Base-by-base conservation (phyloP, 2,888 invertebrate species). In the Morpho achilles region DNA sequence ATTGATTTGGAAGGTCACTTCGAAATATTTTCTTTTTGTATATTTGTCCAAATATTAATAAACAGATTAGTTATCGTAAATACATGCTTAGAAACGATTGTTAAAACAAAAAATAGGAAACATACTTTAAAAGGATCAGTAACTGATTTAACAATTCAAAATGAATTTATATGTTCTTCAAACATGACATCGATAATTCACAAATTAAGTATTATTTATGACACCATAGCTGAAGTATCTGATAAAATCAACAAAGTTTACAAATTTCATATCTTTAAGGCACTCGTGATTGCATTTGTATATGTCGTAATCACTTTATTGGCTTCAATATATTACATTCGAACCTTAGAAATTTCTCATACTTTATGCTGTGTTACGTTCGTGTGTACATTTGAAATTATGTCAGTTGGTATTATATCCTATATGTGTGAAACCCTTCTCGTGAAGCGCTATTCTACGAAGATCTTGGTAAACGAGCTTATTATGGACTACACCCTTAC, bases 251-350 rank as follows among this genome's bases (percentile, higher is more conserved):
- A 16, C 16, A 16, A 16, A 16, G 16, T 16, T 16, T 16, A 16
- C 16, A 16, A 16, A 16, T 16, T 16, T 16, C 78, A 81, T 65
- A 79, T 84, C 23, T 78, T 86, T 40, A 79, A 80, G 74, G 75
- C 73, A 8, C 69, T 84, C 1, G 70, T 82, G 6, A 76, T 77
- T 39, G 77, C 82, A 0, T 85, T 85, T 54, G 64, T 68, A 0
- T 80, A 69, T 53, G 77, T 81, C n/a, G 69, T 86, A 7, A 72
- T 79, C 1, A 75, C 78, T 0, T 80, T 85, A 59, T 84, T 82
- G 80, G 71, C 75, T 0, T 71, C 76, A 1, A 63, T 85, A 0
- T 78, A 75, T 62, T 74, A 71, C 49, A 77, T 75, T 42, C 68
- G 69, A 8, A 73, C 60, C 0, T 67, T 69, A 7, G 63, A 67